Evolutionary conservation across 2,888 invertebrate genomes (phyloP), one percentile per base, ranked within the genome.

Genomic region (Malthinus seriepunctatus): DNA sequence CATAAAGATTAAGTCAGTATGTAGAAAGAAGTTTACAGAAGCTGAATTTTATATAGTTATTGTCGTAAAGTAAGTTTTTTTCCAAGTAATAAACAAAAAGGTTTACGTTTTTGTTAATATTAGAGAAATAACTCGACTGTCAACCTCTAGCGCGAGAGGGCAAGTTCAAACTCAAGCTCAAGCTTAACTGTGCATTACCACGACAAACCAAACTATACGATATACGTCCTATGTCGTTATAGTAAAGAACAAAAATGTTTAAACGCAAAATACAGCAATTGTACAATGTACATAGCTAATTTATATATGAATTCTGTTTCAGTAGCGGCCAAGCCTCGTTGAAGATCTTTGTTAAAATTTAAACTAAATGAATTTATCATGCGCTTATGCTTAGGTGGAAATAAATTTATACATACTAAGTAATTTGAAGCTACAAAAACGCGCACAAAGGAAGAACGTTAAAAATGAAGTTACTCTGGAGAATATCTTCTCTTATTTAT

Each of bases 91-190:
- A 54, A 54, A 55, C 51, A 54, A 57, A 61, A 51, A 49, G 55
- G 32, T 34, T 33, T 37, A 35, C 42, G 62, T 64, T 65, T 66
- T 68, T 66, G 64, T 63, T n/a, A 68, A 67, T 68, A 66, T 64
- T 62, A 55, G 62, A 55, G 67, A 69, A 69, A 69, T 69, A 69
- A 69, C 68, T 68, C 66, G 64, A 62, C 68, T 70, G 69, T 69
- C 68, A 69, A 66, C 63, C 60, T 58, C 69, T 69, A 64, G 67
- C 66, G 14, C 23, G 23, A 23, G 23, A 23, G 67, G 63, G 64
- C 67, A 67, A 5, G 23, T 23, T 23, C 23, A 23, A 23, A 23
- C 23, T 23, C 23, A 69, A 66, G 64, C 62, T 58, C 69, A 70
- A 64, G 67, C 66, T 42, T 42, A 42, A 23, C 39, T 23, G 67